Evolutionary conservation across 2,888 invertebrate species (phyloP), one percentile per base, ranked within the genome.

Genomic region (Boloria euphrosyne): DNA sequence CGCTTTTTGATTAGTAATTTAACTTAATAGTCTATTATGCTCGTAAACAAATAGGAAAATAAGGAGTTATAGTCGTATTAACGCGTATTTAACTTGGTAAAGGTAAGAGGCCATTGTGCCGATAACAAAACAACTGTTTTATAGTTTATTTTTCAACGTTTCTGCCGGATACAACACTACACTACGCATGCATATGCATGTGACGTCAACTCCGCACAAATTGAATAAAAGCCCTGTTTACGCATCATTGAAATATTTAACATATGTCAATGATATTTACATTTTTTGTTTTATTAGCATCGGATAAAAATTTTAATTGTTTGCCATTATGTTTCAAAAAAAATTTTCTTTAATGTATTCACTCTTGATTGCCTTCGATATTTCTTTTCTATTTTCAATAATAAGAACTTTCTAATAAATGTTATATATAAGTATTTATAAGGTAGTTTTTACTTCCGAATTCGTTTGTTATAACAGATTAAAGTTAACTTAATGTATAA

Each of bases 41-140:
- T 80, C 84, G 78, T 84, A 85, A 85, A 85, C 84, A 83, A 85
- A 85, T 84, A 84, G 83, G 81, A 81, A 84, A 78, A 81, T 75
- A 74, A 74, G 73, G 57, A 43, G 76, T 82, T 82, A 82, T 82
- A 78, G 80, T 78, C 76, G 79, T 76, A 81, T 84, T 84, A 81
- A 84, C 79, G 85, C 81, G 80, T 82, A 71, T 74, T 75, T 71
- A 69, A 68, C 57, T 52, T 58, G 52, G 65, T 46, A 64, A 63
- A 64, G 47, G 52, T 49, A 60, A 64, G 58, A 59, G 58, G 64
- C 64, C 66, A 67, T 67, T 67, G 64, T 64, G 58, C 52, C 51
- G 67, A 65, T 65, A 61, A 61, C 54, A 60, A 51, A 50, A 52
- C 44, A 17, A 38, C 52, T 52, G 44, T 61, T 51, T 62, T 54